Evolutionary conservation across 2,888 invertebrate species (phyloP).

Genomic region (Drosophila anomalata): DNA sequence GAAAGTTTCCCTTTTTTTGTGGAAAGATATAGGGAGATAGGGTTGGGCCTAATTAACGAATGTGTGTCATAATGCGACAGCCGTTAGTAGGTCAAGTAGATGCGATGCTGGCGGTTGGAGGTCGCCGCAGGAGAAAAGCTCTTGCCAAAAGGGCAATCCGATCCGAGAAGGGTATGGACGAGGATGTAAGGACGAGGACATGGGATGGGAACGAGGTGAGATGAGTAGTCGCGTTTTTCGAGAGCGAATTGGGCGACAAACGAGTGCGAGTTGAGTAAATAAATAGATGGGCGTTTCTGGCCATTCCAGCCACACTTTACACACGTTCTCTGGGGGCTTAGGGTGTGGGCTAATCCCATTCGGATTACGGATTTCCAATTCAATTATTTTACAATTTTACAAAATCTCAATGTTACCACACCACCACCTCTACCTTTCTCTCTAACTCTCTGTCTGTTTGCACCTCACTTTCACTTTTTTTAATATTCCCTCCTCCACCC

Average conservation of each 20-base stretch:
- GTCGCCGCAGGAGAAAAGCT: slow-evolving; percentile 57
- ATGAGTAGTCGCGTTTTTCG: slow-evolving; percentile 36
- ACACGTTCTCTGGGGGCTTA: slow-evolving; percentile 12
- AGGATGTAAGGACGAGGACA: slow-evolving; percentile 28
- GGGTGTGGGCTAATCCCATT: slow-evolving; percentile 14
- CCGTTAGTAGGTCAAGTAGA: slow-evolving; percentile 76
- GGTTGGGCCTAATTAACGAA: slow-evolving; percentile 74
- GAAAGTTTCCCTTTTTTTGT: not conserved
- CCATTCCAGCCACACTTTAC: slow-evolving; percentile 13
- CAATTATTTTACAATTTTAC: slow-evolving; percentile 21
- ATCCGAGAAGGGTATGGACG: slow-evolving; percentile 1
- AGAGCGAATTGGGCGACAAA: slow-evolving; percentile 38
- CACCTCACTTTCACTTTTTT: slow-evolving; percentile 48
- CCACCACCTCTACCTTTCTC: slow-evolving; percentile 12
- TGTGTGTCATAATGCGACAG: slow-evolving; percentile 78
- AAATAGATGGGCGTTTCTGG: slow-evolving; percentile 68
- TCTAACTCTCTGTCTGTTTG: slow-evolving; percentile 35
- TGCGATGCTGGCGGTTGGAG: slow-evolving; percentile 67
- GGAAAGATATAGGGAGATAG: not conserved
- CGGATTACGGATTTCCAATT: not conserved
- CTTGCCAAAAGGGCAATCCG: slow-evolving; percentile 48
- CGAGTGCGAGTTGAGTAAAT: slow-evolving; percentile 58
- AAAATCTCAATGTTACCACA: slow-evolving; percentile 39
- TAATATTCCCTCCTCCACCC: not conserved
- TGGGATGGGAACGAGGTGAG: slow-evolving; percentile 7